Evolutionary conservation across 2,113 vertebrate species (phyloP).

Genomic region (Oxyruncus cristatus): DNA sequence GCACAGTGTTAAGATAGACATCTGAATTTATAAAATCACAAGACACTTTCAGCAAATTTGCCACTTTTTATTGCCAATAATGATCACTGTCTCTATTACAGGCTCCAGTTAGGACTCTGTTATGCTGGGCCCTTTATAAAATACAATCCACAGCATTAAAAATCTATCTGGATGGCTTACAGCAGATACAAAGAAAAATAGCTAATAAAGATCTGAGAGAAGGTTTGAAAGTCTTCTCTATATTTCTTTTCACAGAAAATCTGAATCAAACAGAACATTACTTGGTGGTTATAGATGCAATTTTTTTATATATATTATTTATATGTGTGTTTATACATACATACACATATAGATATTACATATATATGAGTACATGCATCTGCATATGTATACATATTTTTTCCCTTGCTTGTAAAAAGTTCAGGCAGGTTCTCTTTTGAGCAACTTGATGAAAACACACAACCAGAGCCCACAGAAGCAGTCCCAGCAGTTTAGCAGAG

Average conservation of each 20-base stretch:
- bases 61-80: slow-evolving; percentile 16
- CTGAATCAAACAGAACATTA: background rate
- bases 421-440: background rate
- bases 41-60: slow-evolving; percentile 14
- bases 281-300: background rate
- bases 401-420: background rate
- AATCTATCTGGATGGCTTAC: background rate
- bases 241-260: background rate
- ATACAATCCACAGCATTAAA: background rate
- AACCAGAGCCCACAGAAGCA: background rate
- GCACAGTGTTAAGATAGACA: background rate
- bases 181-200: background rate
- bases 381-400: background rate
- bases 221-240: background rate
- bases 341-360: too few relatives aligned
- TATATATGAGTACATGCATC: accelerated
- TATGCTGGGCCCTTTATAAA: slow-evolving; percentile 3
- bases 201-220: background rate
- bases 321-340: background rate
- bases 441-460: background rate
- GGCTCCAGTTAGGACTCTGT: background rate
- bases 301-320: background rate
- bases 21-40: slow-evolving; percentile 19
- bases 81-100: background rate
- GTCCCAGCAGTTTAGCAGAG: background rate